Base-by-base conservation (phyloP, 2,888 invertebrate species). In the Mesochorus sp. region DNA sequence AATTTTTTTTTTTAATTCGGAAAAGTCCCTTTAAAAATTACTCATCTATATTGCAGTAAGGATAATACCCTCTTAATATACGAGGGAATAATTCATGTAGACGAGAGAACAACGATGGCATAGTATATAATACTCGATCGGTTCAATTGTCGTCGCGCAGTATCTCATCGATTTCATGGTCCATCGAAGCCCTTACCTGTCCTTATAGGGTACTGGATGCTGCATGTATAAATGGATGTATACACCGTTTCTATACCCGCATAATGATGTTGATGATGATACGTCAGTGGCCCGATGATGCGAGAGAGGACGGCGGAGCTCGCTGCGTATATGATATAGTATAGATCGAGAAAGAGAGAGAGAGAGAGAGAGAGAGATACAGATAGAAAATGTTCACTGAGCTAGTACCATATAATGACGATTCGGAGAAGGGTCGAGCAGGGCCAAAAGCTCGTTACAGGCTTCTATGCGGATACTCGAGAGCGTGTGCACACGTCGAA, bases 391-490 rank as follows among this genome's bases (percentile, higher is more conserved):
- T 51, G 39, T 64, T 17, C 34, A 31, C 24, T 21, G 57, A 8
- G 44, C 37, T 42, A 21, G 62, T 28, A 59, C 34, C 64, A 59
- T 59, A 66, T 57, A 57, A 77, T 74, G 68, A 74, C 70, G 68
- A 78, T 74, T 59, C 77, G 21, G 74, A 42, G 53, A 39, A 53
- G 74, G 68, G 55, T 73, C 64, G 62, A 78, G 44, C 64, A 64
- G 57, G 64, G 74, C 64, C 73, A 73, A 78, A 77, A 77, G 77
- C 77, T 77, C 77, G 77, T 77, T 77, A 77, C 77, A 73, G 68
- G 73, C 62, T 77, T 55, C 67, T 62, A 19, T 77, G 73, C n/a
- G n/a, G 62, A 31, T 68, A 39, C 39, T 68, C 53, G 49, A 59
- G 49, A 39, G 34, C 53, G 19, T 37, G 37, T 62, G 62, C 39